Percentiles rank a stretch among this genome's conserved stretches.
Evolutionary conservation across 2,113 vertebrate species (phyloP).

Genomic region (Coracopsis vasa): DNA sequence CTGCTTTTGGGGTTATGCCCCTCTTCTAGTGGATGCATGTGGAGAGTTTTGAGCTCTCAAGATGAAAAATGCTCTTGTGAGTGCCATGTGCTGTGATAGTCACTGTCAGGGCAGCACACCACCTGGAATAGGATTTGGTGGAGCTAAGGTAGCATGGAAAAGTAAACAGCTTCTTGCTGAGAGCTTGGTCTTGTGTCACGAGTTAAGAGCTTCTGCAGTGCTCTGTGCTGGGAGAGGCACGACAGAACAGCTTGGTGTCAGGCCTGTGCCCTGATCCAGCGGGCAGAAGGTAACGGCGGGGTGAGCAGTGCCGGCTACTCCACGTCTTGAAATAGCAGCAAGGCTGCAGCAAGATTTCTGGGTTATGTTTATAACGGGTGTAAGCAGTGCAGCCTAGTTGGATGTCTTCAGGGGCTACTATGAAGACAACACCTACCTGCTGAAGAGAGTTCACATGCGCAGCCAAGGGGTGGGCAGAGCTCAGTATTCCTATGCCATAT

Average conservation of each 20-base stretch:
- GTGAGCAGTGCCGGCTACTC: fast-evolving
- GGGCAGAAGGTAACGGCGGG: background rate
- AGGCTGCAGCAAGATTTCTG: background rate
- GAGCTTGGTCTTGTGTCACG: background rate
- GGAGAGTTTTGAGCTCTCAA: background rate
- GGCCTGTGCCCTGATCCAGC: background rate
- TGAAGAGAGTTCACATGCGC: background rate
- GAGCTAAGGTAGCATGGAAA: background rate
- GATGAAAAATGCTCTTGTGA: background rate
- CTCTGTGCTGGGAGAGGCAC: background rate
- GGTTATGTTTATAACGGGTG: fast-evolving
- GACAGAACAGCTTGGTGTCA: background rate
- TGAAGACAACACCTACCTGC: fast-evolving
- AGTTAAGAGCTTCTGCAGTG: background rate
- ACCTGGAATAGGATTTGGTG: background rate
- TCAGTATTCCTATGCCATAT: fast-evolving
- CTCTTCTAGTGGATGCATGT: too few species aligned
- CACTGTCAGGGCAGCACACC: background rate
- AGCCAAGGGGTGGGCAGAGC: background rate
- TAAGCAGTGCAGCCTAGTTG: fast-evolving
- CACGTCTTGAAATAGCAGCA: background rate
- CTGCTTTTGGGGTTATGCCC: too few species aligned
- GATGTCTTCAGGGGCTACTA: background rate
- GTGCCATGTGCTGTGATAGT: background rate
- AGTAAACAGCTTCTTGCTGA: background rate